phyloP scores from a whole-genome alignment of 2,113 vertebrate genomes.

The Dicrurus megarhynchus region DNA sequence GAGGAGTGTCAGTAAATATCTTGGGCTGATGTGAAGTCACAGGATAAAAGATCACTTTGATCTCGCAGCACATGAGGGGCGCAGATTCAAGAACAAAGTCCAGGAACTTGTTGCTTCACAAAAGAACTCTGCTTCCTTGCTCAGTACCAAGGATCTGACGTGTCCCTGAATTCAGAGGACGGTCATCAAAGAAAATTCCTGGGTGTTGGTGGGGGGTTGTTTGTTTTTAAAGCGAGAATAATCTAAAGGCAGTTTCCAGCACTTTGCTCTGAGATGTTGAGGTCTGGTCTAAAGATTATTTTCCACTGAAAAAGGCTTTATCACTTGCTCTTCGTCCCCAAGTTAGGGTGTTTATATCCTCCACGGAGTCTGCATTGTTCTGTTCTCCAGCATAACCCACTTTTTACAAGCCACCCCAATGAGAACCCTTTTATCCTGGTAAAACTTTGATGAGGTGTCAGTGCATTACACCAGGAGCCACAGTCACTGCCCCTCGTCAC shows the following conservation, averaged over 20 bases:
- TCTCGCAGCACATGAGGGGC: background rate
- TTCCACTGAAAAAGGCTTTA: background rate
- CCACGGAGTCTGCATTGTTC: background rate
- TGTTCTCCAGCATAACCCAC: background rate
- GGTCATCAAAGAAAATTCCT: background rate
- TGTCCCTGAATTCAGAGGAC: background rate
- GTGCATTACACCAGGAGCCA: background rate
- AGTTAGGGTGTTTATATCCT: background rate
- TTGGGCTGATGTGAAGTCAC: background rate
- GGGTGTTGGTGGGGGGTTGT: no score
- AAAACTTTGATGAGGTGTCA: background rate
- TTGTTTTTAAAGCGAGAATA: background rate
- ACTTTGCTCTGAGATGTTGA: background rate
- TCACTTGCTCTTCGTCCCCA: background rate
- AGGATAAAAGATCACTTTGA: background rate
- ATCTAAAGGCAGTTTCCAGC: background rate
- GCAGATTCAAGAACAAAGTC: constrained; percentile 29
- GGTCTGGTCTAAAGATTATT: background rate
- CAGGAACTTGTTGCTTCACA: background rate
- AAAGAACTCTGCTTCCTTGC: background rate
- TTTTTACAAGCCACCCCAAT: background rate
- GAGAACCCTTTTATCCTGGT: background rate
- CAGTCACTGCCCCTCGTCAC: background rate
- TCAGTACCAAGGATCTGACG: background rate
- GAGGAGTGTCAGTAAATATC: background rate